phyloP scores from a whole-genome alignment of 2,113 vertebrate species.

The Pachycephala philippinensis region DNA sequence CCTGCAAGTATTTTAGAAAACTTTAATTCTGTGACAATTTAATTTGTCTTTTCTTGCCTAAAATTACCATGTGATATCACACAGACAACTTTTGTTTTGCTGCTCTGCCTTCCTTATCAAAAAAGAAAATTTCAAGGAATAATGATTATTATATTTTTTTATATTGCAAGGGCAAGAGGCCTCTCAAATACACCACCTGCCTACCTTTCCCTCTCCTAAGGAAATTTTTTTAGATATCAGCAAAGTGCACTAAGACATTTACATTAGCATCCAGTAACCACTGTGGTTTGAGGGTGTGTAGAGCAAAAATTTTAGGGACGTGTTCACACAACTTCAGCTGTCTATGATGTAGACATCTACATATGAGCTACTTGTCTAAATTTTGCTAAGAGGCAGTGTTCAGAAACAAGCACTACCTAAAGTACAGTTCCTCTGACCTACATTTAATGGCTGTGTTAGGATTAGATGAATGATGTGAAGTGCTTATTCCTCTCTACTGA shows the following conservation, averaged over 20 bases:
- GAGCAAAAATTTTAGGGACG: background rate
- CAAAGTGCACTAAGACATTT: background rate
- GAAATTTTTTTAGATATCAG: background rate
- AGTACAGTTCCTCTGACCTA: background rate
- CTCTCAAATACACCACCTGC: background rate
- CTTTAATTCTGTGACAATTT: background rate
- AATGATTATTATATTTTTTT: background rate
- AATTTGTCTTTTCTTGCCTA: background rate
- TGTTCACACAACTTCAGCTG: background rate
- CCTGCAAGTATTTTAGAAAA: background rate
- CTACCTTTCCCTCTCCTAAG: background rate
- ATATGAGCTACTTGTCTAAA: background rate
- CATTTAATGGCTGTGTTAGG: background rate
- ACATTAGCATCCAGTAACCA: background rate
- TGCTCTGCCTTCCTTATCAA: background rate
- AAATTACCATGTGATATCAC: background rate
- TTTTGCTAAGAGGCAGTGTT: background rate
- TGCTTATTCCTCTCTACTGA: background rate
- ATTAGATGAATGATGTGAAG: background rate
- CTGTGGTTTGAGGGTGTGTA: background rate
- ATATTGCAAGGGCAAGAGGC: background rate
- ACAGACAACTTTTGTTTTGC: background rate
- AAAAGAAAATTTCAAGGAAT: background rate
- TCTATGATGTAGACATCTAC: background rate
- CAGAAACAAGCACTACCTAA: background rate